phyloP scores from a whole-genome alignment of 2,888 invertebrate species.

The Orthosia gracilis region DNA sequence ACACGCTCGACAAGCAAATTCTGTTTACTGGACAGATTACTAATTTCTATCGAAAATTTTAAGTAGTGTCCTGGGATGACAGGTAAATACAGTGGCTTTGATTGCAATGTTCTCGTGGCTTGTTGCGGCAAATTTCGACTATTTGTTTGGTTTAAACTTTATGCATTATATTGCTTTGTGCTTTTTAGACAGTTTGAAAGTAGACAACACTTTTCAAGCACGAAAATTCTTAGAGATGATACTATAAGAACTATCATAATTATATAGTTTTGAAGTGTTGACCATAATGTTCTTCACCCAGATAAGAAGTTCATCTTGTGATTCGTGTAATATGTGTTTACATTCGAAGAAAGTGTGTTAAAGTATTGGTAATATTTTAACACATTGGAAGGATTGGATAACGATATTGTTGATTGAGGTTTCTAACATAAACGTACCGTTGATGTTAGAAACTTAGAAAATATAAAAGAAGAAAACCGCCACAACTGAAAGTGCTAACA shows the following conservation, averaged over 20 bases:
- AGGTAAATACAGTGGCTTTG: background rate
- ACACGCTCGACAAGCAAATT: slow-evolving; percentile 3
- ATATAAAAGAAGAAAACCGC: slow-evolving; percentile 17
- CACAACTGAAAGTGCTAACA: slow-evolving; percentile 26
- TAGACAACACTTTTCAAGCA: background rate
- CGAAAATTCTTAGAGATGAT: no score
- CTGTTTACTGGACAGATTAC: background rate
- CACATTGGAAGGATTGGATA: no score
- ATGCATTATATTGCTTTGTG: background rate
- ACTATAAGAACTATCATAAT: no score
- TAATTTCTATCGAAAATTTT: background rate
- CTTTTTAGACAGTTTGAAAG: background rate
- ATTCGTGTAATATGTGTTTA: background rate
- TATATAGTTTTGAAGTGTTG: no score
- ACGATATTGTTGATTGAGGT: background rate
- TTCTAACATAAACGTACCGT: no score
- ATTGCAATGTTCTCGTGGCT: background rate
- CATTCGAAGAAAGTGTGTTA: no score
- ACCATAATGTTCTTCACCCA: background rate
- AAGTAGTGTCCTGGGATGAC: background rate
- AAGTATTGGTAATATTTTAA: no score
- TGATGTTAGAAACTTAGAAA: slow-evolving; percentile 2
- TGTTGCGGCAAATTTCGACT: background rate
- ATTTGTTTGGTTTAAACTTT: background rate
- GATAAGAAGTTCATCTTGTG: background rate